Evolutionary conservation across 2,113 vertebrate genomes (phyloP), one percentile per base, ranked within the genome.

Genomic region (Suncus etruscus): DNA sequence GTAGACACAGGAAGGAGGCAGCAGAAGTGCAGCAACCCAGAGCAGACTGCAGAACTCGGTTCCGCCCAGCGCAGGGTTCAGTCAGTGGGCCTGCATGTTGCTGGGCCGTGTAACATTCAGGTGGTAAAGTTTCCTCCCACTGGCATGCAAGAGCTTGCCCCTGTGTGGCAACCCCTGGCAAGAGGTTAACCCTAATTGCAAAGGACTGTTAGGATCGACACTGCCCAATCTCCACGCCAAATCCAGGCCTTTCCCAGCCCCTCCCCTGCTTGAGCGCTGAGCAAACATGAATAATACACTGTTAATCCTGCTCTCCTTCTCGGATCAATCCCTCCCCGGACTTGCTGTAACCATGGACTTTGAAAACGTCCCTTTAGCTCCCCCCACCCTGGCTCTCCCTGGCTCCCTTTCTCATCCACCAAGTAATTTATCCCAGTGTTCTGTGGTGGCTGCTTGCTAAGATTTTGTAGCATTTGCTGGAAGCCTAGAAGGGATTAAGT

Each of bases 401-500:
- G 0, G 54, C 29, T 39, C 8, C 39, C 39, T 70, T 8, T 72
- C 27, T 24, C 15, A 58, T 6, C 4, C n/a, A 84, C 47, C 76
- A 61, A 89, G 79, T 90, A 93, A 83, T 77, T 69, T 69, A 78
- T 77, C 29, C 24, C 16, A 10, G 82, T 51, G n/a, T 81, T 65
- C 7, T 11, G 6, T 58, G 39, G 12, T 27, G 70, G 58, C 54
- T 77, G 73, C 51, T 0, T 81, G 69, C 50, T 87, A 45, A 66
- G 70, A 61, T 58, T 87, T 82, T 70, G 1, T 6, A 58, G 54
- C 58, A 69, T 48, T 47, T 81, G 50, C 68, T 48, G 20, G 9
- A 83, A 54, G 47, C 47, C 25, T 10, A 29, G 80, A 88, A 58
- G 45, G 32, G 65, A 81, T 14, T 25, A 39, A 68, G 61, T 47